Base-by-base conservation (phyloP, 2,113 vertebrate species). In the Vimba vimba region DNA sequence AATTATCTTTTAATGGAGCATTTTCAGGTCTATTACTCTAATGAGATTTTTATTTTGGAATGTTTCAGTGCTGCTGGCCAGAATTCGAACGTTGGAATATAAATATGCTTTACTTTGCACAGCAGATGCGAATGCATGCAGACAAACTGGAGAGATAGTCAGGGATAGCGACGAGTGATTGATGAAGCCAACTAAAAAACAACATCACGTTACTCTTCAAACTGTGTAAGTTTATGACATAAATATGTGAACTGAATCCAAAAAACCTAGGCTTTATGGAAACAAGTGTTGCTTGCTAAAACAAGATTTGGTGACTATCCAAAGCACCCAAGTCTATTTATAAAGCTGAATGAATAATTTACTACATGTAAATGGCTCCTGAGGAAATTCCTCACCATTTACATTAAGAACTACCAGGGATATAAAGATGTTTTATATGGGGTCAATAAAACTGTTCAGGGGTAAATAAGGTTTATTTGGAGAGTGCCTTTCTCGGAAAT, bases 11-110 rank as follows among this genome's bases (percentile, higher is more conserved):
- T 92, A 92, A 90, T 89, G 89, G 79, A 73, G 62, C 36, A 33
- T 88, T 90, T 88, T 82, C 83, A 79, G 76, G 68, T 86, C 89
- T 88, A 84, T 90, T 91, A 90, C 83, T 78, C 89, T 89, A 89
- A 91, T 86, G 86, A 90, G 79, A 86, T 71, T 84, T 90, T 91
- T 79, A 91, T 88, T 88, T 85, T 76, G 27, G 62, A 64, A 82
- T 77, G 13, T 86, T 85, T 82, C 57, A 76, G 21, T 87, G 64
- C 83, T 85, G 86, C 25, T 81, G 82, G 87, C 82, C 71, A 66
- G 43, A 87, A 75, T 81, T 45, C 78, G 13, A 47, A 84, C 36
- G 36, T 52, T 64, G 79, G 82, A 85, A 89, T 82, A 68, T 60
- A 59, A 84, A 82, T 52, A 78, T 23, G 25, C 17, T 30, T 78